These are phyloP conservation scores for Ptychoptera contaminata DNA, from an alignment of 2,888 invertebrate genomes.

Conservation along the genomic window DNA sequence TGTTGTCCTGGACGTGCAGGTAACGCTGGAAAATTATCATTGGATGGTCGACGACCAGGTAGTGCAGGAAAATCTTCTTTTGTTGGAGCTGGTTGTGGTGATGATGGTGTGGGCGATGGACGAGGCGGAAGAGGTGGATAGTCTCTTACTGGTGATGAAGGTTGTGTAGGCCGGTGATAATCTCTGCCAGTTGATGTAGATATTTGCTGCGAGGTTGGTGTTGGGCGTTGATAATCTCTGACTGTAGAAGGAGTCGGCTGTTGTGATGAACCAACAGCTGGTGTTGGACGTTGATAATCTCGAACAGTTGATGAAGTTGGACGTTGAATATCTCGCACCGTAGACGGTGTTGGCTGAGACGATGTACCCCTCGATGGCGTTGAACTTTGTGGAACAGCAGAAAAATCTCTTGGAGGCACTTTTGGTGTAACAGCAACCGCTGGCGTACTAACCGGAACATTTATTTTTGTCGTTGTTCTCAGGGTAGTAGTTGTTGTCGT, in stretches of 20 bases:
- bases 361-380: conserved; percentile 11
- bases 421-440: conserved; percentile 5
- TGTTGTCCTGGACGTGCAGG: conserved; percentile 4
- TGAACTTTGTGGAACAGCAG: conserved; percentile 16
- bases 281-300: background rate
- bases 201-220: background rate
- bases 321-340: conserved; percentile 6
- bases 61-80: conserved; percentile 1
- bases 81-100: background rate
- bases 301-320: background rate
- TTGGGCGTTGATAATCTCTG: background rate
- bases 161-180: background rate
- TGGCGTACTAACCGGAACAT: conserved; percentile 6
- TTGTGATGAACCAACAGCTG: background rate
- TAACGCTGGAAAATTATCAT: background rate
- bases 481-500: conserved; percentile 12
- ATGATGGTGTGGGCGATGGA: background rate
- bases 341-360: conserved; percentile 7
- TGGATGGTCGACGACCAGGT: conserved; percentile 9
- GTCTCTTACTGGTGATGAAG: background rate
- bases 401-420: conserved; percentile 7
- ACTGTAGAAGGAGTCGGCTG: background rate
- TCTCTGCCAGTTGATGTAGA: background rate
- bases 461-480: conserved; percentile 14
- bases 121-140: background rate